Evolutionary conservation across 2,113 vertebrate species (phyloP).

Genomic region (Pionites leucogaster): DNA sequence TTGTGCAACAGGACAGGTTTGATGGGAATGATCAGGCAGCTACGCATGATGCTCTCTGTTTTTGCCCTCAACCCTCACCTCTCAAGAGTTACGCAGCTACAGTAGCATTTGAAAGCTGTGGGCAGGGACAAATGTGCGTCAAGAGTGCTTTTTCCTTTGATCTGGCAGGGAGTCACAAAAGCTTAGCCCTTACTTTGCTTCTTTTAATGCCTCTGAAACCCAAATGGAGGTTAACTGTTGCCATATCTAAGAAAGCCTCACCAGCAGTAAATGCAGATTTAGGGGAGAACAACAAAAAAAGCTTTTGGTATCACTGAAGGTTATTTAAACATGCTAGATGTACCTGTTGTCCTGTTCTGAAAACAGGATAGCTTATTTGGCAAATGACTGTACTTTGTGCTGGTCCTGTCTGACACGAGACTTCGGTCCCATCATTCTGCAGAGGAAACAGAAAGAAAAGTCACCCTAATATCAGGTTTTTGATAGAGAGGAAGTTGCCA

Average conservation of each 20-base stretch:
- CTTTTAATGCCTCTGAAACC: neutral
- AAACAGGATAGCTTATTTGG: constrained; percentile 85
- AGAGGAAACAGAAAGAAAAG: constrained; percentile 9
- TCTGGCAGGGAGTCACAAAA: neutral
- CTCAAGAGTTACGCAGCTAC: neutral
- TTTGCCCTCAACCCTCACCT: neutral
- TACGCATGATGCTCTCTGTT: rapidly evolving
- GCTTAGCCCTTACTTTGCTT: neutral
- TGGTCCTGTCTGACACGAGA: constrained; percentile 79
- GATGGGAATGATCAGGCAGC: neutral
- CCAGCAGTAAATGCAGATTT: neutral
- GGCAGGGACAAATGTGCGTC: neutral
- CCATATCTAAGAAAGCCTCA: neutral
- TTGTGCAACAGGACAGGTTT: neutral
- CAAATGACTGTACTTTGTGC: constrained; percentile 78
- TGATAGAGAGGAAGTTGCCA: neutral
- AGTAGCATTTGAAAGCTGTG: neutral
- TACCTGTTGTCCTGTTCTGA: constrained; percentile 82
- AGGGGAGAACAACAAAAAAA: neutral
- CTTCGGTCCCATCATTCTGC: constrained; percentile 84
- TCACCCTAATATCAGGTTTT: neutral
- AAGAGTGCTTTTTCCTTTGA: neutral
- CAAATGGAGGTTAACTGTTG: neutral
- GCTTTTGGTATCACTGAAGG: neutral
- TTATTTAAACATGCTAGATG: neutral